These are phyloP conservation scores for Macrophya alboannulata DNA, from an alignment of 2,888 invertebrate genomes.

Conservation along the genomic window DNA sequence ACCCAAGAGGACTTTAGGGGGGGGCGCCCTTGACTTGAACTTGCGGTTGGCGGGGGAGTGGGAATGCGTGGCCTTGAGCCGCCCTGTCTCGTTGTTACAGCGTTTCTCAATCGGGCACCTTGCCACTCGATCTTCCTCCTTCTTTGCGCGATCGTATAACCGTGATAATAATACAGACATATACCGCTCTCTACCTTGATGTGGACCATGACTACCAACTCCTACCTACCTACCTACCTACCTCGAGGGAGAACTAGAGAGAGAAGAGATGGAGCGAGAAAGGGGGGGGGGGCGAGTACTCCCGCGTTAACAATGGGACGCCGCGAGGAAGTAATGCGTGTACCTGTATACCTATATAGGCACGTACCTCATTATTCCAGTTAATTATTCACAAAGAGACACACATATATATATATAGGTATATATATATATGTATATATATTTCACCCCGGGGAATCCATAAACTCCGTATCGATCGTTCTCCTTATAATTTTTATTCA, in stretches of 20 bases:
- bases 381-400: not conserved
- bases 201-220: conserved; percentile 1
- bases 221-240: not conserved
- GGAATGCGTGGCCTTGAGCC: conserved; percentile 77
- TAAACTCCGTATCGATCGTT: not conserved
- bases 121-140: conserved; percentile 56
- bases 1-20: conserved; percentile 59
- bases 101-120: conserved; percentile 75
- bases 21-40: conserved; percentile 78
- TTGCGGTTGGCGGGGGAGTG: conserved; percentile 76
- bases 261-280: conserved; percentile 23
- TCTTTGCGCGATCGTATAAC: conserved; percentile 42
- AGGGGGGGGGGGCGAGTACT: conserved; percentile 1
- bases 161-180: conserved; percentile 42
- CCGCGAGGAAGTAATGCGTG: conserved; percentile 11
- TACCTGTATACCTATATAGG: not conserved
- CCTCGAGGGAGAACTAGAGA: conserved; percentile 28
- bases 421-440: too few relatives aligned
- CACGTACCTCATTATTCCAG: not conserved
- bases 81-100: conserved; percentile 76
- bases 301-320: conserved; percentile 30
- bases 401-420: too few relatives aligned
- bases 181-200: conserved; percentile 14
- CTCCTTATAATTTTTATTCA: not conserved
- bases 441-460: not conserved